Conservation (phyloP, 2,888 invertebrate genomes). For the Troglohyphantes excavatus region DNA sequence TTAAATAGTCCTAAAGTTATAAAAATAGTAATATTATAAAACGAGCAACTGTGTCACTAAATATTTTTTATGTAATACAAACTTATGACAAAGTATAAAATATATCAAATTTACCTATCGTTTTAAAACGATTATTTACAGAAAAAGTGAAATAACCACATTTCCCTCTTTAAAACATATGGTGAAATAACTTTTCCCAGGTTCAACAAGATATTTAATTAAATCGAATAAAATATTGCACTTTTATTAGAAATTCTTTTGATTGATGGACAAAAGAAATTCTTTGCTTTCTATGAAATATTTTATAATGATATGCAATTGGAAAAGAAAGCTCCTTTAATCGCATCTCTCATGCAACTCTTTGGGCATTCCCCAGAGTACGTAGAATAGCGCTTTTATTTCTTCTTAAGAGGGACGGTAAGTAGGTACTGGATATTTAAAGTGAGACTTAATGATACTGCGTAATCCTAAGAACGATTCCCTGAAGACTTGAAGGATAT, state of each 20-base stretch:
- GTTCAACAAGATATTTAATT: neutral
- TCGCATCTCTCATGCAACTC: neutral
- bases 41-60: no score
- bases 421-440: neutral
- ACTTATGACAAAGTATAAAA: no score
- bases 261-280: neutral
- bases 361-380: neutral
- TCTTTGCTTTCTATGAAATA: neutral
- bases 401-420: neutral
- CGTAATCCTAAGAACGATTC: neutral
- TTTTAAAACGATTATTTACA: no score
- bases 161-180: no score
- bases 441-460: slow-evolving; percentile 20
- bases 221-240: neutral
- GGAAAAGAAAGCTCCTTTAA: neutral
- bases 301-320: neutral
- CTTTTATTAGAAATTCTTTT: neutral
- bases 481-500: neutral
- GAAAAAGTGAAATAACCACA: no score
- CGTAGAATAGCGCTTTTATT: neutral
- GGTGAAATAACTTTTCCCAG: no score
- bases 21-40: no score
- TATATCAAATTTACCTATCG: no score
- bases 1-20: no score
- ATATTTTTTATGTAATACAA: no score